A percentile compares a stretch with the other conserved stretches of the same genome.
phyloP scores from a whole-genome alignment of 2,113 vertebrate species.

The Aegotheles bennettii region DNA sequence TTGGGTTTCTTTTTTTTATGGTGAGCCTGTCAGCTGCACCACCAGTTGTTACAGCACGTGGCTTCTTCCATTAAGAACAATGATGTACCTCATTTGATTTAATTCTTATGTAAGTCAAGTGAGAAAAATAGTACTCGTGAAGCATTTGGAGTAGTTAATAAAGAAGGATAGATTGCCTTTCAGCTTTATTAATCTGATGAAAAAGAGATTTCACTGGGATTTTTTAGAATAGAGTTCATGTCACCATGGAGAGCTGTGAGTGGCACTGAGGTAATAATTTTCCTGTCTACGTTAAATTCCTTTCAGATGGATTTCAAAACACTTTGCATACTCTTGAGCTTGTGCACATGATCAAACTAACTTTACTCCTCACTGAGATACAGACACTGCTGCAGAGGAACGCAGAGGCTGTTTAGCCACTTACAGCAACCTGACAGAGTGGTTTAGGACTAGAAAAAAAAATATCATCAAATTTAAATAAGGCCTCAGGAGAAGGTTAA shows the following conservation, averaged over 20 bases:
- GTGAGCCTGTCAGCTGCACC: slow-evolving; percentile 11
- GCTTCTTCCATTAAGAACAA: slow-evolving; percentile 25
- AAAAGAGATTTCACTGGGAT: slow-evolving; percentile 47
- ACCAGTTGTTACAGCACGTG: not conserved
- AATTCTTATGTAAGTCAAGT: slow-evolving; percentile 36
- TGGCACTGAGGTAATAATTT: slow-evolving; percentile 46
- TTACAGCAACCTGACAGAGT: not conserved
- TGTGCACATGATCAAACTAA: not conserved
- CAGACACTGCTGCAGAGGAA: not conserved
- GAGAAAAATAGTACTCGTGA: slow-evolving; percentile 10
- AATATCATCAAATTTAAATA: not conserved
- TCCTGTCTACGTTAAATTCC: slow-evolving; percentile 28
- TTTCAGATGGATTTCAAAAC: slow-evolving; percentile 35
- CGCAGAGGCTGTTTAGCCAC: not conserved
- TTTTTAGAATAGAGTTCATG: slow-evolving; percentile 23
- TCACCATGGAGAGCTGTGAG: slow-evolving; percentile 32
- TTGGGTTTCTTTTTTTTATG: not conserved
- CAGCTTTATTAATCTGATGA: slow-evolving; percentile 42
- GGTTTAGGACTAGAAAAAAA: not conserved
- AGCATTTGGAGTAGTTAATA: slow-evolving; percentile 49
- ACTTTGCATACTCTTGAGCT: not conserved
- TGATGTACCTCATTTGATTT: slow-evolving; percentile 21
- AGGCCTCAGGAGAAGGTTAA: not conserved
- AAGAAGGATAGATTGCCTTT: slow-evolving; percentile 54
- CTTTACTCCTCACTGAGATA: not conserved